A percentile compares a stretch with the other conserved stretches of the same genome.
Conservation (phyloP, 1,140 invertebrate species). For the Antheraea pernyi region DNA sequence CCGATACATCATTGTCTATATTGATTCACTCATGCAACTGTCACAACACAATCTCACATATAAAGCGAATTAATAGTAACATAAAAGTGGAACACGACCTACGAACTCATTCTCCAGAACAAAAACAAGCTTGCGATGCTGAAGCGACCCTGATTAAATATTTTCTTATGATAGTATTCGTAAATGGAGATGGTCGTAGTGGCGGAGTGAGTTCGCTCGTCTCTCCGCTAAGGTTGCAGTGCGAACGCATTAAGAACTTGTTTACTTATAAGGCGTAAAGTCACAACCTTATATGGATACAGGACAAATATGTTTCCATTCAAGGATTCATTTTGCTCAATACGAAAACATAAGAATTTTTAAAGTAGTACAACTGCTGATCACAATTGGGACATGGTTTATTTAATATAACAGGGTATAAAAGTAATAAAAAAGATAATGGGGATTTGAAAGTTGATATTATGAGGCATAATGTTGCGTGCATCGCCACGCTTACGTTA, state of each 20-base stretch:
- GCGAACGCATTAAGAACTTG: constrained; percentile 68
- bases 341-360: constrained; percentile 29
- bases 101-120: constrained; percentile 36
- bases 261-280: constrained; percentile 68
- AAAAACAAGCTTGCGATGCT: constrained; percentile 21
- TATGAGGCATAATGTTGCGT: constrained; percentile 2
- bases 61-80: constrained; percentile 13
- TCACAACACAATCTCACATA: background rate
- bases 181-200: constrained; percentile 37
- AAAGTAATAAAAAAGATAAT: background rate
- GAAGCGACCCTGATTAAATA: constrained; percentile 35
- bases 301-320: constrained; percentile 58
- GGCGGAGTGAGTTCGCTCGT: constrained; percentile 47
- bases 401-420: background rate
- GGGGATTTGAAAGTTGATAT: background rate
- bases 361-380: constrained; percentile 35
- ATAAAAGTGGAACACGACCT: constrained; percentile 12
- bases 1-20: background rate
- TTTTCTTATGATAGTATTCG: constrained; percentile 46
- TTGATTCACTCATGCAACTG: background rate
- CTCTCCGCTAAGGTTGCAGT: constrained; percentile 54
- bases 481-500: background rate
- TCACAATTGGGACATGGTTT: background rate
- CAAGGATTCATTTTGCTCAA: constrained; percentile 58
- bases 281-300: constrained; percentile 47